phyloP scores from a whole-genome alignment of 92 coral and sea anemone species.

The Siderastrea radians region DNA sequence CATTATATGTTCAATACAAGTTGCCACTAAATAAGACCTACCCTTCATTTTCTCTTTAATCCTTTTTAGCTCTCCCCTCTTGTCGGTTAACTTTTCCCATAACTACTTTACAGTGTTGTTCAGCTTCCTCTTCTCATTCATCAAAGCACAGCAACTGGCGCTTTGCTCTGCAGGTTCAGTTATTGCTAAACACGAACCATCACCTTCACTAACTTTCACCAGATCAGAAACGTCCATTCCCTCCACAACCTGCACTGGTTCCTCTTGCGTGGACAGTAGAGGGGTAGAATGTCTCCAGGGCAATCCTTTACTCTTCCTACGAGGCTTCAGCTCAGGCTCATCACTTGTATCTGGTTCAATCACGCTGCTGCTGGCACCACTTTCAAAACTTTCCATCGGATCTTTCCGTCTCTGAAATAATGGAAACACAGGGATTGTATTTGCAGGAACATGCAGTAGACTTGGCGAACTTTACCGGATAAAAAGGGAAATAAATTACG shows the following conservation, averaged over 20 bases:
- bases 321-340: slow-evolving; percentile 5
- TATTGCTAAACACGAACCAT: background rate
- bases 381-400: background rate
- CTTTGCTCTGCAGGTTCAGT: background rate
- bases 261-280: slow-evolving; percentile 13
- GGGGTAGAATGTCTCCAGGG: background rate
- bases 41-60: slow-evolving; percentile 15
- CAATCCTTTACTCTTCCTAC: background rate
- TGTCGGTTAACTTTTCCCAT: background rate
- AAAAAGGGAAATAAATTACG: too few species aligned
- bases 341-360: too few species aligned
- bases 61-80: slow-evolving; percentile 4
- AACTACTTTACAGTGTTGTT: slow-evolving; percentile 9
- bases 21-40: slow-evolving; percentile 1
- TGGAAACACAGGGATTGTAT: too few species aligned
- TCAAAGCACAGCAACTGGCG: slow-evolving; percentile 23
- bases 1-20: background rate
- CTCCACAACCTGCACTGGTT: slow-evolving; percentile 1
- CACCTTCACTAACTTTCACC: slow-evolving; percentile 7
- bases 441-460: too few species aligned
- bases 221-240: slow-evolving; percentile 16
- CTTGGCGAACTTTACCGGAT: too few species aligned
- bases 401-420: slow-evolving; percentile 21
- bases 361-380: background rate
- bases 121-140: slow-evolving; percentile 12